Evolutionary conservation across 1,140 invertebrate genomes (phyloP).

Genomic region (Papilio machaon): DNA sequence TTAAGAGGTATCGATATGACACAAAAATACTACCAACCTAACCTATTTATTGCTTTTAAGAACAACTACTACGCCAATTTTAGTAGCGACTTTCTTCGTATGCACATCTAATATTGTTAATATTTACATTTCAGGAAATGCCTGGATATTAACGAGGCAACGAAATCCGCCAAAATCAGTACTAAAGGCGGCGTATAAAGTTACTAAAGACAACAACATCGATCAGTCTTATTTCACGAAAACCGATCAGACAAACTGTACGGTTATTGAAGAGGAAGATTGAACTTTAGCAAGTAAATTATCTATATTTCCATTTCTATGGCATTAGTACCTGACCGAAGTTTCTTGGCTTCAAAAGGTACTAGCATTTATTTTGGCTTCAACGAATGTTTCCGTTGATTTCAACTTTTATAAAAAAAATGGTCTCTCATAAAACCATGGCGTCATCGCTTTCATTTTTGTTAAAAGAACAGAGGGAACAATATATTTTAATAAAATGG

Average conservation of each 20-base stretch:
- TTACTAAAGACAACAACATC: conserved; percentile 83
- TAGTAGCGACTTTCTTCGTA: not conserved
- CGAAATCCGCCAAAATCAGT: conserved; percentile 81
- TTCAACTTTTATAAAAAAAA: too few relatives aligned
- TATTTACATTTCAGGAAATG: conserved; percentile 82
- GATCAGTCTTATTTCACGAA: conserved; percentile 83
- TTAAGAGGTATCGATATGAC: too few relatives aligned
- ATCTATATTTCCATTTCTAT: conserved; percentile 27
- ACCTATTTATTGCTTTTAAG: too few relatives aligned
- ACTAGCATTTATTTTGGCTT: conserved; percentile 27
- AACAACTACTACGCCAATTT: too few relatives aligned
- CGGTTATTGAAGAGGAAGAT: conserved; percentile 51
- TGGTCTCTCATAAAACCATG: too few relatives aligned
- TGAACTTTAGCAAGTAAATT: conserved; percentile 41
- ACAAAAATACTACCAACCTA: too few relatives aligned
- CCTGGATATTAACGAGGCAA: conserved; percentile 86
- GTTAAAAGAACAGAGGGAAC: too few relatives aligned
- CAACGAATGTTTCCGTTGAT: not conserved
- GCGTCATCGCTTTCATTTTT: too few relatives aligned
- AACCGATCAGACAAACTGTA: conserved; percentile 86
- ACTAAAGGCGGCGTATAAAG: conserved; percentile 83
- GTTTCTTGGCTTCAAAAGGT: not conserved
- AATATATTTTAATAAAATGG: too few relatives aligned
- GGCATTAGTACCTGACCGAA: conserved; percentile 4
- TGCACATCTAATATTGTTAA: not conserved